Percentiles rank a stretch among this genome's conserved stretches.
Evolutionary conservation across 30 jellyfish, hydroid and myxozoan species (phyloP).

Genomic region (Pseudorhiza aurosa): DNA sequence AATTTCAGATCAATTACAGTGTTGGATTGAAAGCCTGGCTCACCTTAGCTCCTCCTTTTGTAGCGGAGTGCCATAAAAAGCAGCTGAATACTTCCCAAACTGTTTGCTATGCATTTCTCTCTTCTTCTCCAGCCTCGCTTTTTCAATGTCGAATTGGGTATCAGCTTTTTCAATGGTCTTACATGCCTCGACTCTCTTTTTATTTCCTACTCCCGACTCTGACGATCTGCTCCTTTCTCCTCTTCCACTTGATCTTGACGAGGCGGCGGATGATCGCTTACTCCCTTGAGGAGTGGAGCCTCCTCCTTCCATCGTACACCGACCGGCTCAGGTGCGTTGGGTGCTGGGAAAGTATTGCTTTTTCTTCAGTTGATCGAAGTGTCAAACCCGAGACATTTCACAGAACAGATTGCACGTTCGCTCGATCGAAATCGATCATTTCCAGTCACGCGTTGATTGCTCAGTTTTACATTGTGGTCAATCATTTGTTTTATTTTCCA

Average conservation of each 20-base stretch:
- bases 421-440: no score
- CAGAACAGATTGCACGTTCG: no score
- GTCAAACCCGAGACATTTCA: no score
- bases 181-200: constrained; percentile 17
- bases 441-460: neutral
- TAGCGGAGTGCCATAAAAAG: constrained; percentile 73
- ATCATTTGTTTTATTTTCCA: neutral
- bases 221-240: neutral
- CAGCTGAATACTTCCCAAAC: constrained; percentile 29
- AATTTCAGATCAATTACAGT: no score
- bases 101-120: constrained; percentile 54
- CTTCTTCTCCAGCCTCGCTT: constrained; percentile 44
- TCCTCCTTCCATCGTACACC: no score
- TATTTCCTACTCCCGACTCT: neutral
- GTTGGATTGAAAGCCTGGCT: no score
- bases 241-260: neutral
- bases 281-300: neutral
- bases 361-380: no score
- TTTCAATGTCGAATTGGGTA: constrained; percentile 59
- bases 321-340: no score
- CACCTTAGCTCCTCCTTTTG: constrained; percentile 75
- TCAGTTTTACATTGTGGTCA: constrained; percentile 25
- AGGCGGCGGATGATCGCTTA: neutral
- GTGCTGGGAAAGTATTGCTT: no score
- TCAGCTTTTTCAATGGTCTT: constrained; percentile 67